Conservation (phyloP, 2,797 vertebrate species). For the Enteromius radiatus region DNA sequence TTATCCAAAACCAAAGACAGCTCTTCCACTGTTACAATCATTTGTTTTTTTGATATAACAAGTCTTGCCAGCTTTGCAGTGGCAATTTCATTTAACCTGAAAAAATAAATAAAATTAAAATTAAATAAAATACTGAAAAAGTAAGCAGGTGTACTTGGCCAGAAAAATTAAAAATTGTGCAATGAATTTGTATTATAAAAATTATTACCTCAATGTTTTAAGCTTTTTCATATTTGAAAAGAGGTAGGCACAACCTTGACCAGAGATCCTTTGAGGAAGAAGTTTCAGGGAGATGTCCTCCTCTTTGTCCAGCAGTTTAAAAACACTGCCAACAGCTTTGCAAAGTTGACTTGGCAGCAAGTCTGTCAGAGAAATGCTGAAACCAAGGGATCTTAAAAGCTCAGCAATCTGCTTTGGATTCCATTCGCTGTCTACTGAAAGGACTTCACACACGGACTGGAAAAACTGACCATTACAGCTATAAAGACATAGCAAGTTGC, state of each 20-base stretch:
- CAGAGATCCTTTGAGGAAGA: conserved; percentile 39
- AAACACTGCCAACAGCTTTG: conserved; percentile 24
- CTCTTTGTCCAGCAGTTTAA: not conserved
- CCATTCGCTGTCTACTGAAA: conserved; percentile 30
- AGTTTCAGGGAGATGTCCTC: conserved; percentile 26
- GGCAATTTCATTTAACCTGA: conserved; percentile 49
- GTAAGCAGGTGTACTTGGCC: not conserved
- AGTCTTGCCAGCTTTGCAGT: conserved; percentile 22
- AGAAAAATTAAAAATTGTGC: not conserved
- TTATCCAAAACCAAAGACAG: conserved; percentile 34
- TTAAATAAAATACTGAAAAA: not conserved
- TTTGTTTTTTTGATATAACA: not conserved
- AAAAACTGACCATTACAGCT: conserved; percentile 50
- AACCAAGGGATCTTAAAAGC: conserved; percentile 37
- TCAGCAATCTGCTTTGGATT: conserved; percentile 10
- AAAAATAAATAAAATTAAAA: not conserved
- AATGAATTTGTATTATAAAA: not conserved
- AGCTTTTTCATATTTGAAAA: conserved; percentile 35
- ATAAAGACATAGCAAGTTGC: not conserved
- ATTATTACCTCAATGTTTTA: conserved; percentile 39
- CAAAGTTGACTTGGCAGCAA: conserved; percentile 44
- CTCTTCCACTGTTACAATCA: conserved; percentile 21
- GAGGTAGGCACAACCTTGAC: conserved; percentile 35
- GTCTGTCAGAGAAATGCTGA: conserved; percentile 36
- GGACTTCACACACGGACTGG: conserved; percentile 44